phyloP scores from a whole-genome alignment of 2,113 vertebrate species.

The Percina caprodes region DNA sequence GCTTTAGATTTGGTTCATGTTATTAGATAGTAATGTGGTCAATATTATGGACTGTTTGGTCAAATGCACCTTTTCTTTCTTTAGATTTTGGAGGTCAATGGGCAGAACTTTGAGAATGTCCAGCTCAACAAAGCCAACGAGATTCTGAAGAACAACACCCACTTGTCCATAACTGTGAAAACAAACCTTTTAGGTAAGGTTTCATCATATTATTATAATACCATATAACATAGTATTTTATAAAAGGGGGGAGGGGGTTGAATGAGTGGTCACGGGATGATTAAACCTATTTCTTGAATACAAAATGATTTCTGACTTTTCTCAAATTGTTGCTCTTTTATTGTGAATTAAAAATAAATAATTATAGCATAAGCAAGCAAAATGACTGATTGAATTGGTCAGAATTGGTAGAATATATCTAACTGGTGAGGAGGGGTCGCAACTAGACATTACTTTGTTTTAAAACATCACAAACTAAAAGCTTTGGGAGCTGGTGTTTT shows the following conservation, averaged over 20 bases:
- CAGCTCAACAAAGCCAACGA: constrained; percentile 97
- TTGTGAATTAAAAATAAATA: no score
- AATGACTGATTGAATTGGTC: not conserved
- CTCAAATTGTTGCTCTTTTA: not conserved
- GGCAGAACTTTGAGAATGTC: constrained; percentile 99
- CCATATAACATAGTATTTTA: no score
- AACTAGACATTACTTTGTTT: not conserved
- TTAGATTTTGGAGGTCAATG: constrained; percentile 98
- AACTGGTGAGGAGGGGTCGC: not conserved
- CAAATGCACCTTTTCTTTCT: constrained; percentile 44
- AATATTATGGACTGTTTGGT: not conserved
- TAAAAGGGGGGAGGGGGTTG: no score
- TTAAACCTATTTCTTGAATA: not conserved
- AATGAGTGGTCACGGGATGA: not conserved
- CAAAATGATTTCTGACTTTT: not conserved
- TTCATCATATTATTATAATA: no score
- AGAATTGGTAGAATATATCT: not conserved
- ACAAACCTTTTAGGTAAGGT: constrained; percentile 96
- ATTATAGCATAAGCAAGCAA: not conserved
- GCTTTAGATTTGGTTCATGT: not conserved
- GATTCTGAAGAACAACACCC: constrained; percentile 99
- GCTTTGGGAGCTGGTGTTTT: not conserved
- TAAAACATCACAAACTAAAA: not conserved
- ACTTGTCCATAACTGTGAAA: constrained; percentile 99
- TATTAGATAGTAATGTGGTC: not conserved